Percentiles rank a stretch among this genome's conserved stretches.
Conservation (phyloP, 2,888 invertebrate genomes). For the Ryuthela nishihirai region DNA sequence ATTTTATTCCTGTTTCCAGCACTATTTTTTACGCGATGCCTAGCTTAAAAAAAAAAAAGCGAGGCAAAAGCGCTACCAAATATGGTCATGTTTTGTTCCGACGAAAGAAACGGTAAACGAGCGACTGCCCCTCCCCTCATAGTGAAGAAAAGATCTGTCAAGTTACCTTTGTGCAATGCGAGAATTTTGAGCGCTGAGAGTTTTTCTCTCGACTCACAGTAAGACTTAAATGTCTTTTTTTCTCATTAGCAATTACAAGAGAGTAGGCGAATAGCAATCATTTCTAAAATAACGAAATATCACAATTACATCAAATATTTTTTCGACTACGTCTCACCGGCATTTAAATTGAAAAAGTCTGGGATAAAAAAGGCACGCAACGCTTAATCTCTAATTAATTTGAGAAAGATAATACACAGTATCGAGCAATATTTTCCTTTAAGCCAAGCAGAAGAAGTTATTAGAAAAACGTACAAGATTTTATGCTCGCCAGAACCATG, state of each 20-base stretch:
- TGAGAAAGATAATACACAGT: constrained; percentile 39
- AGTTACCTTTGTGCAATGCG: constrained; percentile 9
- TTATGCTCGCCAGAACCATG: constrained; percentile 15
- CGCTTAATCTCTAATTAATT: constrained; percentile 39
- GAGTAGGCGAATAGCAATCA: constrained; percentile 19
- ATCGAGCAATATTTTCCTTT: constrained; percentile 31
- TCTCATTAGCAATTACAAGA: constrained; percentile 34
- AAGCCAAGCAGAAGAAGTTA: constrained; percentile 35
- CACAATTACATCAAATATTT: constrained; percentile 33
- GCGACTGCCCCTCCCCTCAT: too few relatives aligned
- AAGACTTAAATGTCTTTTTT: constrained; percentile 29
- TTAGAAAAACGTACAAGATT: constrained; percentile 37
- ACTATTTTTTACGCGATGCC: too few relatives aligned
- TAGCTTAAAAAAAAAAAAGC: too few relatives aligned
- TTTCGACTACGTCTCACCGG: constrained; percentile 15
- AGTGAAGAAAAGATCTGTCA: too few relatives aligned
- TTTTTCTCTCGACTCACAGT: constrained; percentile 20
- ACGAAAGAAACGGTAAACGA: too few relatives aligned
- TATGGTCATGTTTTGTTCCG: too few relatives aligned
- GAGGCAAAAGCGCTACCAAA: too few relatives aligned
- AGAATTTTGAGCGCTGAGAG: constrained; percentile 16
- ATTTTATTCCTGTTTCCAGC: too few relatives aligned
- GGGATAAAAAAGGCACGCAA: constrained; percentile 14
- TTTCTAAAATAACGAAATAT: constrained; percentile 13
- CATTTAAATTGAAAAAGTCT: constrained; percentile 33